phyloP scores from a whole-genome alignment of 2,797 vertebrate genomes.

The Lacerta agilis region DNA sequence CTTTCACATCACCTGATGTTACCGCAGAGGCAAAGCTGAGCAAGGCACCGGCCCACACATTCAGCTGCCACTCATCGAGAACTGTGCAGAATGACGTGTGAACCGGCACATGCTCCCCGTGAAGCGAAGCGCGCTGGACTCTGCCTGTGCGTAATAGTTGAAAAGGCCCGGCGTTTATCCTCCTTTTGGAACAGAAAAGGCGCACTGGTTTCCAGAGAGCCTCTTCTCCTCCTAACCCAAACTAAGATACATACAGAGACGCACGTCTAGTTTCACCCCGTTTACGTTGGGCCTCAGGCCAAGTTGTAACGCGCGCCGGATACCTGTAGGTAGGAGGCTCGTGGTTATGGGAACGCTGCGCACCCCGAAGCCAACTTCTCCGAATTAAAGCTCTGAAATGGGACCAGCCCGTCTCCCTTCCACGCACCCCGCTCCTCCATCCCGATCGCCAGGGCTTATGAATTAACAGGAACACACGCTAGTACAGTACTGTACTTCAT shows the following conservation, averaged over 20 bases:
- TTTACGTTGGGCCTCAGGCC: no score
- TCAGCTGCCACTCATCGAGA: background rate
- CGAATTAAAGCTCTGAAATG: no score
- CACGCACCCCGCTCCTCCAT: no score
- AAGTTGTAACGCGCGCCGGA: background rate
- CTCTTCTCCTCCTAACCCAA: background rate
- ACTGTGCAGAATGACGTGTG: background rate
- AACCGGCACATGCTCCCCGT: background rate
- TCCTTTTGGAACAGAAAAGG: background rate
- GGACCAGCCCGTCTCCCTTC: no score
- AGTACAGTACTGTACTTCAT: no score
- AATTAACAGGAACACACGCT: background rate
- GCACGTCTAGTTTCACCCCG: background rate
- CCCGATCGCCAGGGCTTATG: background rate
- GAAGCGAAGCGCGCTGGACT: background rate
- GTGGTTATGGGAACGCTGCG: background rate
- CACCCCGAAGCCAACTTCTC: background rate
- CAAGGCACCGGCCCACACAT: background rate
- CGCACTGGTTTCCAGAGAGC: background rate
- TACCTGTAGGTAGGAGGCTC: background rate
- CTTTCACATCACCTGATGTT: background rate
- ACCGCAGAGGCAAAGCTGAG: background rate
- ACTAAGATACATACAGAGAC: background rate
- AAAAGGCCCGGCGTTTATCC: background rate
- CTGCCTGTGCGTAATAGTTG: no score